Conservation (phyloP, 2,888 invertebrate genomes). For the Pyrrhosoma nymphula region DNA sequence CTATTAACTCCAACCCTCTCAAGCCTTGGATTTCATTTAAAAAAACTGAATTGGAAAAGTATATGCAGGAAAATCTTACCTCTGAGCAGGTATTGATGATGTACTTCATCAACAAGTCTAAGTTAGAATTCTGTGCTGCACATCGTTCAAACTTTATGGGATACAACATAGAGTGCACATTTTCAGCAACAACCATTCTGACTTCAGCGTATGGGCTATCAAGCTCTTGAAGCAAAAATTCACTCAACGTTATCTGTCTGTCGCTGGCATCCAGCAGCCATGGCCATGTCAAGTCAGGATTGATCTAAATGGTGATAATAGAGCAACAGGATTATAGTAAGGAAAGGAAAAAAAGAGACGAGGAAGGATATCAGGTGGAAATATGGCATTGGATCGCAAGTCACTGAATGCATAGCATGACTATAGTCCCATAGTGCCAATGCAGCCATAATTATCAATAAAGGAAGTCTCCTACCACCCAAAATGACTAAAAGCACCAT, state of each 20-base stretch:
- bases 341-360: too few species aligned
- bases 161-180: not conserved
- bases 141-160: not conserved
- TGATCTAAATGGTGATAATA: not conserved
- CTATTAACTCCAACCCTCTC: too few species aligned
- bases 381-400: too few species aligned
- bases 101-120: not conserved
- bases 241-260: not conserved
- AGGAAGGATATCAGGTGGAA: too few species aligned
- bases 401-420: too few species aligned
- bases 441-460: too few species aligned
- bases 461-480: too few species aligned
- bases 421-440: too few species aligned
- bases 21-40: too few species aligned
- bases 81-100: not conserved
- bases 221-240: slow-evolving; percentile 19
- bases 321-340: too few species aligned
- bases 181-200: slow-evolving; percentile 15
- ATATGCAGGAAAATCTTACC: not conserved
- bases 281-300: not conserved
- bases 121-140: not conserved
- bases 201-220: slow-evolving; percentile 13
- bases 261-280: not conserved
- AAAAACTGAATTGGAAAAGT: too few species aligned
- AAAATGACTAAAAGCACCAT: too few species aligned